phyloP scores from a whole-genome alignment of 2,113 vertebrate genomes.

The Danionella cerebrum region DNA sequence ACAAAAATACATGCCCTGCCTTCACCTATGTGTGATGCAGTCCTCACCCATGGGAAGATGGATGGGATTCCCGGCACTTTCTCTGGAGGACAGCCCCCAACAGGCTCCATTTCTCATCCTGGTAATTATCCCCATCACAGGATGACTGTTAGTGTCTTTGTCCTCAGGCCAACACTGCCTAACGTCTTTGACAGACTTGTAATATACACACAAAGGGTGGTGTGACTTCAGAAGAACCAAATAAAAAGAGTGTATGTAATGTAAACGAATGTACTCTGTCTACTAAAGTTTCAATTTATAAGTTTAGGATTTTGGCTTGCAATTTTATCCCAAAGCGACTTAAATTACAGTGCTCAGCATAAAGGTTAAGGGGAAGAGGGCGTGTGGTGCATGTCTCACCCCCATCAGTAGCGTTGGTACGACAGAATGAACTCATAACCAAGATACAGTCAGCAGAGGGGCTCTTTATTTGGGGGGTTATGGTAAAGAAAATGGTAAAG shows the following conservation, averaged over 20 bases:
- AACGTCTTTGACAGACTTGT: not conserved
- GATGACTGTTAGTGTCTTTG: not conserved
- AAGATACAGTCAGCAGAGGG: too few relatives aligned
- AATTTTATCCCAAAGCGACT: too few relatives aligned
- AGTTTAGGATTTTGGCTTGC: too few relatives aligned
- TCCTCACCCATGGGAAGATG: constrained; percentile 19
- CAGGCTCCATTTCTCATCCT: constrained; percentile 26
- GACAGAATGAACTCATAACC: too few relatives aligned
- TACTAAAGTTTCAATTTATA: too few relatives aligned
- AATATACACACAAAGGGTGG: not conserved
- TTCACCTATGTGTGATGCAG: not conserved
- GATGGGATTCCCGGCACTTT: constrained; percentile 20
- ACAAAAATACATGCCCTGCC: not conserved
- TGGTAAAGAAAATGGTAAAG: too few relatives aligned
- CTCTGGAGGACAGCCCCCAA: not conserved
- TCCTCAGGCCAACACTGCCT: not conserved
- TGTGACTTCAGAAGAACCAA: not conserved
- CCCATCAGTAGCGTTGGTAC: too few relatives aligned
- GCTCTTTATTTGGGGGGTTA: too few relatives aligned
- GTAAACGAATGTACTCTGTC: not conserved
- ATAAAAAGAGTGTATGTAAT: too few relatives aligned
- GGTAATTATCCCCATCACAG: constrained; percentile 24
- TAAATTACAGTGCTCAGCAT: not conserved
- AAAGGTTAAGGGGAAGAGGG: too few relatives aligned
- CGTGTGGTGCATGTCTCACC: too few relatives aligned